Conservation (phyloP, 2,113 vertebrate species). For the Phylloscopus trochilus region DNA sequence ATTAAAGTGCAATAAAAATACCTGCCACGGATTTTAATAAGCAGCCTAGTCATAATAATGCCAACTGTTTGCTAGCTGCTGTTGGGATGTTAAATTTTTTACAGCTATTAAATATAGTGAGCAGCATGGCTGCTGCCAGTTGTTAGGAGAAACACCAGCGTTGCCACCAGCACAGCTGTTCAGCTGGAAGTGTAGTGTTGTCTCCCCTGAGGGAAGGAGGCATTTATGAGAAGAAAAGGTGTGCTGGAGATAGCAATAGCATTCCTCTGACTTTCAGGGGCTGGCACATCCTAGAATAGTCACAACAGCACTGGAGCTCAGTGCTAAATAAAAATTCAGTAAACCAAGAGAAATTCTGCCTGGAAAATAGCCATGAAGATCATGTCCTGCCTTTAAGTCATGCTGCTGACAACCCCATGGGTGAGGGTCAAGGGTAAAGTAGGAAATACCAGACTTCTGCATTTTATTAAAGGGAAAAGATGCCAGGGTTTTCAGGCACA, state of each 20-base stretch:
- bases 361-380: neutral
- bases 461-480: neutral
- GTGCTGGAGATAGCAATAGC: neutral
- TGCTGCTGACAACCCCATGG: neutral
- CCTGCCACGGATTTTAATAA: neutral
- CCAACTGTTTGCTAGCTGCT: neutral
- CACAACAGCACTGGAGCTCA: neutral
- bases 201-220: neutral
- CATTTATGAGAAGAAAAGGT: neutral
- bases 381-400: neutral
- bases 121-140: neutral
- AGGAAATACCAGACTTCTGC: neutral
- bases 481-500: neutral
- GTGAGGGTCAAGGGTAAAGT: neutral
- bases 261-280: neutral
- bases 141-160: neutral
- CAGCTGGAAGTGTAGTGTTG: neutral
- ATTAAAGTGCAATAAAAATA: constrained; percentile 29
- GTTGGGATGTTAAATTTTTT: neutral
- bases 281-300: neutral
- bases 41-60: neutral
- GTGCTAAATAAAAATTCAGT: neutral
- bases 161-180: neutral
- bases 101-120: neutral
- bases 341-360: neutral